Base-by-base conservation (phyloP, 2,113 vertebrate genomes). In the Ceyx cyanopectus region DNA sequence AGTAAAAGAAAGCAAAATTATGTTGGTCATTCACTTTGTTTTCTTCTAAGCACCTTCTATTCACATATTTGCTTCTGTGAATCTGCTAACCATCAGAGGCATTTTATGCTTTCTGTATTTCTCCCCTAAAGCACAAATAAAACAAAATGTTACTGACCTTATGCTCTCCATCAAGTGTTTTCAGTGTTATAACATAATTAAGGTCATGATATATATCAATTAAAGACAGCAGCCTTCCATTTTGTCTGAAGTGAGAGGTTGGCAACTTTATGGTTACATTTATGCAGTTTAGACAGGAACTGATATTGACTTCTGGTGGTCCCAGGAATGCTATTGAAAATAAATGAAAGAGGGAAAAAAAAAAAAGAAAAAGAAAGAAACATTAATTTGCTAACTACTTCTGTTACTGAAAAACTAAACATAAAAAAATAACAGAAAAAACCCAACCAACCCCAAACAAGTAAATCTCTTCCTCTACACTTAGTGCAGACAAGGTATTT, bases 271-370 rank as follows among this genome's bases (percentile, higher is more conserved):
- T 34, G 9, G 41, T 94, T 43, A 98, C 93, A 1, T 93, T 93
- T 51, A 98, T 83, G 57, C 92, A 97, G 69, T 85, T 78, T 6
- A 19, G 14, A 50, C 95, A 96, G 26, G 85, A 89, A 43, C 68
- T 46, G 62, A 98, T 5, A 63, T 66, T 92, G 75, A 98, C 97
- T 37, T 96, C 78, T 27, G 97, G 96, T 16, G 97, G 96, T 32
- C 97, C 95, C 21, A 97, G 24, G 20, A 2, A 5, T 26, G 94
- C 97, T 98, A 80, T 69, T 83, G 29, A 50, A 82, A 70, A 37
- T 37, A 58, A 67, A 30, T 46, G 67, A 76, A 68, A 23, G 10
- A 29, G 23, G 4, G 18, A 14, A 14, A 27, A 37, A 41, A 18
- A 32, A 46, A 65, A 60, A 46, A 37, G 10, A 37, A 37, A 32